Evolutionary conservation across 2,113 vertebrate species (phyloP).

Genomic region (Cervus canadensis): DNA sequence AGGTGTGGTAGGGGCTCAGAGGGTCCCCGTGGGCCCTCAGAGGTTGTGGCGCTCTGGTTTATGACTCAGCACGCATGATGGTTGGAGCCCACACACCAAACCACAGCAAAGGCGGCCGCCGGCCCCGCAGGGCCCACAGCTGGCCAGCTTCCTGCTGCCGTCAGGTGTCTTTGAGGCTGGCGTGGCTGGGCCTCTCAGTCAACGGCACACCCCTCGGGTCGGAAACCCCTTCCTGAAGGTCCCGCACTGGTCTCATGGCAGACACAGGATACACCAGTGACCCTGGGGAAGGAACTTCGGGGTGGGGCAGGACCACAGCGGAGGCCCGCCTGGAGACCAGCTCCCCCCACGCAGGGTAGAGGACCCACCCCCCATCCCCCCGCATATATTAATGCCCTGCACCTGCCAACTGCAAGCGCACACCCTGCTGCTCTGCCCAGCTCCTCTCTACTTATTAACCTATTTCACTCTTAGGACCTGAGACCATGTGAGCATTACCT

Average conservation of each 20-base stretch:
- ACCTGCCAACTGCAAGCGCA: neutral
- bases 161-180: fast-evolving
- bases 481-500: fast-evolving
- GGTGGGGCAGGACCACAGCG: neutral
- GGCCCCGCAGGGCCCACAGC: fast-evolving
- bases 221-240: neutral
- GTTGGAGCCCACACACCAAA: neutral
- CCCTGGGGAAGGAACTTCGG: neutral
- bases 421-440: fast-evolving
- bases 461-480: neutral
- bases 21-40: neutral
- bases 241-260: fast-evolving
- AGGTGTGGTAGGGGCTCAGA: neutral
- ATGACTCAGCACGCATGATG: neutral
- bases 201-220: neutral
- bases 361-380: neutral
- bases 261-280: neutral
- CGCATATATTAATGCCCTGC: fast-evolving
- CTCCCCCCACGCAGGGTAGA: neutral
- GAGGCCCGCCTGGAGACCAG: neutral
- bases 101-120: fast-evolving
- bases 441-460: neutral
- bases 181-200: neutral
- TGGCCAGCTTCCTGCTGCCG: fast-evolving
- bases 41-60: neutral